A percentile compares a stretch with the other conserved stretches of the same genome.
Evolutionary conservation across 2,888 invertebrate genomes (phyloP).

Genomic region (Morpho achilles): DNA sequence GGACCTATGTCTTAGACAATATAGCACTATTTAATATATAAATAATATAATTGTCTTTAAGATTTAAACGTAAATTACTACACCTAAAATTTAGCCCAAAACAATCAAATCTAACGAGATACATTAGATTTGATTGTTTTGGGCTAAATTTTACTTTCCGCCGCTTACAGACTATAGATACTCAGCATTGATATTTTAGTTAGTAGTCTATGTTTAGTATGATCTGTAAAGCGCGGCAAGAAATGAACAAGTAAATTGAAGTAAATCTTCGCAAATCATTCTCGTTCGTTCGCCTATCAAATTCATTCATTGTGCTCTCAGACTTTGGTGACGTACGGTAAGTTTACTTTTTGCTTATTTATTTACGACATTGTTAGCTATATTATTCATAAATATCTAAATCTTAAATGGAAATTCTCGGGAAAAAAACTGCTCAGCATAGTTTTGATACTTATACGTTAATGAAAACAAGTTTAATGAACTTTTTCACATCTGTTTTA

Average conservation of each 20-base stretch:
- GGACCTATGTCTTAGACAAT: too few species aligned
- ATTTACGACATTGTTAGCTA: constrained; percentile 3
- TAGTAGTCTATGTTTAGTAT: constrained; percentile 2
- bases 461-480: background rate
- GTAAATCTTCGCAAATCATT: constrained; percentile 26
- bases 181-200: too few species aligned
- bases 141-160: too few species aligned
- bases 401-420: background rate
- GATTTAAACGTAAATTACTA: too few species aligned
- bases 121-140: too few species aligned
- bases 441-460: too few species aligned
- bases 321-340: constrained; percentile 26
- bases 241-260: constrained; percentile 21
- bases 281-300: constrained; percentile 26
- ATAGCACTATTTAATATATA: too few species aligned
- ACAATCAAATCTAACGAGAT: too few species aligned
- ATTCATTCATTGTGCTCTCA: constrained; percentile 26
- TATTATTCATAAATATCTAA: background rate
- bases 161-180: too few species aligned
- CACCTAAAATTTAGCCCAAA: too few species aligned
- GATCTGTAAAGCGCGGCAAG: constrained; percentile 13
- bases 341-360: constrained; percentile 18
- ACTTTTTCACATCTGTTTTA: constrained; percentile 37
- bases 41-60: too few species aligned
- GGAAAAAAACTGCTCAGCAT: too few species aligned